These are phyloP conservation scores for Parnassius apollo DNA, from an alignment of 2,888 invertebrate genomes.

Conservation along the genomic window DNA sequence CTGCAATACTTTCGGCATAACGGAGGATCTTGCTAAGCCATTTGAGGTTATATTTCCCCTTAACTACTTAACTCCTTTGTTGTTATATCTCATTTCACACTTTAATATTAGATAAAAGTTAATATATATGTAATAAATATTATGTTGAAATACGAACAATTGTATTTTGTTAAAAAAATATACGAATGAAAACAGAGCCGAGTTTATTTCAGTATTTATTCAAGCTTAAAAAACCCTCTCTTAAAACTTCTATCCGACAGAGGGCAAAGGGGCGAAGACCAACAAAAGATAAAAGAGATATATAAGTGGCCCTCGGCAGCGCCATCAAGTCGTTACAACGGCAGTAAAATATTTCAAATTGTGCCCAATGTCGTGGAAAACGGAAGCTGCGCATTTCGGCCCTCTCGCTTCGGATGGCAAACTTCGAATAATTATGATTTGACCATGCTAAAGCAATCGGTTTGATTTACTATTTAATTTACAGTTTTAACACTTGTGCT, in stretches of 20 bases:
- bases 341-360: conserved; percentile 81
- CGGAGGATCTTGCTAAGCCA: no score
- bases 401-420: conserved; percentile 36
- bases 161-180: no score
- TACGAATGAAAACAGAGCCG: not conserved
- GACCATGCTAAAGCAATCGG: conserved; percentile 18
- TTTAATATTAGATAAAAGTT: no score
- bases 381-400: conserved; percentile 73
- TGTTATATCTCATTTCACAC: no score
- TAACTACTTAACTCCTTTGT: no score
- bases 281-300: conserved; percentile 80
- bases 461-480: conserved; percentile 1
- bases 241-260: conserved; percentile 55
- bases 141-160: no score
- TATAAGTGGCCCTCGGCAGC: conserved; percentile 79
- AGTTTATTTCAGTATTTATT: conserved; percentile 42
- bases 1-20: no score
- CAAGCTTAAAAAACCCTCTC: conserved; percentile 59
- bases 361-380: conserved; percentile 80
- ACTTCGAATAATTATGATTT: conserved; percentile 37
- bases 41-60: no score
- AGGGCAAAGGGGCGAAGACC: conserved; percentile 69
- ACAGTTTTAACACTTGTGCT: no score
- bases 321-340: conserved; percentile 81
- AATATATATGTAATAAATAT: no score